Percentiles rank a stretch among this genome's conserved stretches.
phyloP scores from a whole-genome alignment of 2,888 invertebrate genomes.

The Anthophora plumipes region DNA sequence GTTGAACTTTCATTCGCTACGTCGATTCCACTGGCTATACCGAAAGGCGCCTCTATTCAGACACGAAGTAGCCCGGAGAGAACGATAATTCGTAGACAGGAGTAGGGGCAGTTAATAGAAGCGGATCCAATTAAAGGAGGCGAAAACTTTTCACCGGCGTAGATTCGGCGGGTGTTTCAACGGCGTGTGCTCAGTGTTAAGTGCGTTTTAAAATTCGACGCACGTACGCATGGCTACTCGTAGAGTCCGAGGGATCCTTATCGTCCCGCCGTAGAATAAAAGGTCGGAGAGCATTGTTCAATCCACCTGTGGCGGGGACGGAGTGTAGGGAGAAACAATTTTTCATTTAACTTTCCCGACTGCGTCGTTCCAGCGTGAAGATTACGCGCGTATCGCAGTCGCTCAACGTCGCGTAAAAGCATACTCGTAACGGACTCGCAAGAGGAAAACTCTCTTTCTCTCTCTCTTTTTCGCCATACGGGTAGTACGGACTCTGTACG shows the following conservation, averaged over 20 bases:
- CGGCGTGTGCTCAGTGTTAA: slow-evolving; percentile 23
- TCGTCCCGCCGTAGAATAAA: slow-evolving; percentile 35
- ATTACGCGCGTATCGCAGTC: slow-evolving; percentile 47
- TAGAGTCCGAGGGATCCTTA: slow-evolving; percentile 36
- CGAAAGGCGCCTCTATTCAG: slow-evolving; percentile 26
- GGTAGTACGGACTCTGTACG: not conserved
- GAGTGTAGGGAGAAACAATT: slow-evolving; percentile 47
- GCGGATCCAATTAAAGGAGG: slow-evolving; percentile 55
- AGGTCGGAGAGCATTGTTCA: slow-evolving; percentile 44
- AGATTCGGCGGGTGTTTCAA: slow-evolving; percentile 14
- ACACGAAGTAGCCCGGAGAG: not conserved
- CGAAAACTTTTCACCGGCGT: slow-evolving; percentile 32
- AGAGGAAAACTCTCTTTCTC: slow-evolving; percentile 29
- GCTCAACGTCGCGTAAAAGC: slow-evolving; percentile 44
- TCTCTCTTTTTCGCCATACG: not conserved
- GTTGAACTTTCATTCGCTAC: not conserved
- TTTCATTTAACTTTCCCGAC: slow-evolving; percentile 56
- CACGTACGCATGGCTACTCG: slow-evolving; percentile 27
- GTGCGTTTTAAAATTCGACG: slow-evolving; percentile 49
- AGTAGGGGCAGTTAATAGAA: slow-evolving; percentile 52
- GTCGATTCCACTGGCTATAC: not conserved
- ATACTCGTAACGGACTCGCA: slow-evolving; percentile 30
- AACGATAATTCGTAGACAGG: slow-evolving; percentile 32
- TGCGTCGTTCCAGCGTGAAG: slow-evolving; percentile 18
- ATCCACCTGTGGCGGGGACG: not conserved